Percentiles rank a stretch among this genome's conserved stretches.
Evolutionary conservation across 2,797 vertebrate species (phyloP).

Genomic region (Ceryle rudis): DNA sequence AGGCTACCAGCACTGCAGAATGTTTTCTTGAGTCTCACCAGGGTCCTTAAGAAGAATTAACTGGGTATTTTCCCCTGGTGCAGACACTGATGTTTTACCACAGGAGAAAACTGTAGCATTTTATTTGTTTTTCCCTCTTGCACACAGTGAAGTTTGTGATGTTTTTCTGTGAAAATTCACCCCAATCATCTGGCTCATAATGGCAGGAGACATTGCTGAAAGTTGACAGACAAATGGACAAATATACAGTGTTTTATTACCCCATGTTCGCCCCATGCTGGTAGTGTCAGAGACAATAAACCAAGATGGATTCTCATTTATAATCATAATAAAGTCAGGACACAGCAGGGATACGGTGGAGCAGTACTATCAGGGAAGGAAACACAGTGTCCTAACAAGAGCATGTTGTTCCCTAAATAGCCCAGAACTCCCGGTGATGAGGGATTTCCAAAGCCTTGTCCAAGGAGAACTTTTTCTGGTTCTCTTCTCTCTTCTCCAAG

Average conservation of each 20-base stretch:
- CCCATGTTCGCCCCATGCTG: background rate
- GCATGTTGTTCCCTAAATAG: background rate
- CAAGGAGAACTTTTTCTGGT: background rate
- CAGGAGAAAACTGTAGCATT: background rate
- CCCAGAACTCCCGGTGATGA: background rate
- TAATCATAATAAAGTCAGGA: background rate
- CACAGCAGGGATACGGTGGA: background rate
- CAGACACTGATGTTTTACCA: constrained; percentile 24
- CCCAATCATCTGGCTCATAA: background rate
- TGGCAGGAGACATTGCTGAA: background rate
- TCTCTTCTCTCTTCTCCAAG: background rate
- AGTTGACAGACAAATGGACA: constrained; percentile 17
- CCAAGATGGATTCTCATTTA: background rate
- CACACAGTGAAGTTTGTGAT: background rate
- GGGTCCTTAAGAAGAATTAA: constrained; percentile 34
- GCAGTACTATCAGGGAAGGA: background rate
- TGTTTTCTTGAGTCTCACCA: constrained; percentile 26
- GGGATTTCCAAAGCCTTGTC: background rate
- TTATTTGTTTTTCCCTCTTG: background rate
- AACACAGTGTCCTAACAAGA: background rate
- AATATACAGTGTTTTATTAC: background rate
- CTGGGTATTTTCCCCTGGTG: constrained; percentile 3
- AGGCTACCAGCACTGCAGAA: constrained; percentile 41
- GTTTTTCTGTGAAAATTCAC: constrained; percentile 12
- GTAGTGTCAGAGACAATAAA: background rate